Evolutionary conservation across 2,888 invertebrate genomes (phyloP).

Genomic region (Standfussiana lucernea): DNA sequence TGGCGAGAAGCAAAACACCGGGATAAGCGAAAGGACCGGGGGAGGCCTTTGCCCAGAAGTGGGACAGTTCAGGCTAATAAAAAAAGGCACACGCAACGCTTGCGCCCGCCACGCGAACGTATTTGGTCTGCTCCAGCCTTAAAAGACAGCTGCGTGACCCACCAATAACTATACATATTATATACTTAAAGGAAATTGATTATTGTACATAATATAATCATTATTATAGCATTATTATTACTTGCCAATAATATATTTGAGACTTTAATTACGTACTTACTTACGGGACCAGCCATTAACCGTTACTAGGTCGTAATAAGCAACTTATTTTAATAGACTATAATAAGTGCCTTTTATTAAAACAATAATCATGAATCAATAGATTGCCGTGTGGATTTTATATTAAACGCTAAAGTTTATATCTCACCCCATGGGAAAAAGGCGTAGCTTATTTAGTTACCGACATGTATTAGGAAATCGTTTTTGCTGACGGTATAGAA

Average conservation of each 20-base stretch:
- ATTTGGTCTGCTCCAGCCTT: not conserved
- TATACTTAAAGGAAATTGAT: slow-evolving; percentile 42
- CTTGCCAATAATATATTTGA: slow-evolving; percentile 21
- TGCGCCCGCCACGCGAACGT: not conserved
- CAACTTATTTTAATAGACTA: slow-evolving; percentile 19
- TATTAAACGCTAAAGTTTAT: slow-evolving; percentile 1
- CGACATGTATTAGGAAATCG: not conserved
- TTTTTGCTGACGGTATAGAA: not conserved
- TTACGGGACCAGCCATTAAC: slow-evolving; percentile 29
- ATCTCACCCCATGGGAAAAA: not conserved
- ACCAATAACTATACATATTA: slow-evolving; percentile 11
- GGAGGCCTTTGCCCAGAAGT: not conserved
- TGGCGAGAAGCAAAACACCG: not conserved
- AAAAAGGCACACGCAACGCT: not conserved
- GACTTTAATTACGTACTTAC: slow-evolving; percentile 40
- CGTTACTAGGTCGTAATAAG: slow-evolving; percentile 34
- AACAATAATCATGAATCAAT: slow-evolving; percentile 32
- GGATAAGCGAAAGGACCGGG: not conserved
- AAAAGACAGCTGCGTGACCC: slow-evolving; percentile 4
- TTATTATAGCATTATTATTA: slow-evolving; percentile 27
- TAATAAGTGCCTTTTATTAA: slow-evolving; percentile 22
- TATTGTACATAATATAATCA: too few species aligned
- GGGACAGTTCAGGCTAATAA: not conserved
- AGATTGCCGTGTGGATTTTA: not conserved
- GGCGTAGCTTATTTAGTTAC: not conserved